Conservation (phyloP, 1,140 invertebrate species). For the Drosophila burlai region DNA sequence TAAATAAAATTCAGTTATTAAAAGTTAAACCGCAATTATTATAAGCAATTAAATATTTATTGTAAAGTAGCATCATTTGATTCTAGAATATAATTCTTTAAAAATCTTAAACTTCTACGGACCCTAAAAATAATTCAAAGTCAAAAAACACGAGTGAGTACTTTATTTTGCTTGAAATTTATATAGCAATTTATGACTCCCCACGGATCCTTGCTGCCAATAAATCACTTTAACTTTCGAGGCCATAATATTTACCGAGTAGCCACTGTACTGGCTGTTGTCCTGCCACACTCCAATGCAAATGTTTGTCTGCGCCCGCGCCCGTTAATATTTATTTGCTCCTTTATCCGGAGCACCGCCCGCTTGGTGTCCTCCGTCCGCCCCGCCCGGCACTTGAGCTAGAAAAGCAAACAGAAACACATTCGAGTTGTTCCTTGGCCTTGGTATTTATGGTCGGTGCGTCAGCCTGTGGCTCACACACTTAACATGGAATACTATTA, state of each 20-base stretch:
- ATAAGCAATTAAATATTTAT: background rate
- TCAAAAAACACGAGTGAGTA: background rate
- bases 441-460: constrained; percentile 72
- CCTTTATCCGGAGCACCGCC: constrained; percentile 24
- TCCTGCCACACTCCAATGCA: constrained; percentile 43
- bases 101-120: background rate
- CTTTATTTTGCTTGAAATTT: background rate
- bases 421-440: constrained; percentile 73
- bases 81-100: background rate
- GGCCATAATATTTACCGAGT: background rate
- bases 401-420: constrained; percentile 72
- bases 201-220: background rate
- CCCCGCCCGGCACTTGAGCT: constrained; percentile 38
- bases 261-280: constrained; percentile 32
- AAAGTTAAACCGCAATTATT: background rate
- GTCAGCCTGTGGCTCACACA: constrained; percentile 63
- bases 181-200: constrained; percentile 1
- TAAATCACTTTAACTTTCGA: background rate
- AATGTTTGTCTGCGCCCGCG: constrained; percentile 66
- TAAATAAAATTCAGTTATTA: background rate
- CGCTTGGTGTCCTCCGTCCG: constrained; percentile 18
- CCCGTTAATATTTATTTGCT: constrained; percentile 56
- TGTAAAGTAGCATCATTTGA: background rate
- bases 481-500: constrained; percentile 55
- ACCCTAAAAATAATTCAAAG: background rate